Base-by-base conservation (phyloP, 2,888 invertebrate genomes). In the Drosophila conformis region DNA sequence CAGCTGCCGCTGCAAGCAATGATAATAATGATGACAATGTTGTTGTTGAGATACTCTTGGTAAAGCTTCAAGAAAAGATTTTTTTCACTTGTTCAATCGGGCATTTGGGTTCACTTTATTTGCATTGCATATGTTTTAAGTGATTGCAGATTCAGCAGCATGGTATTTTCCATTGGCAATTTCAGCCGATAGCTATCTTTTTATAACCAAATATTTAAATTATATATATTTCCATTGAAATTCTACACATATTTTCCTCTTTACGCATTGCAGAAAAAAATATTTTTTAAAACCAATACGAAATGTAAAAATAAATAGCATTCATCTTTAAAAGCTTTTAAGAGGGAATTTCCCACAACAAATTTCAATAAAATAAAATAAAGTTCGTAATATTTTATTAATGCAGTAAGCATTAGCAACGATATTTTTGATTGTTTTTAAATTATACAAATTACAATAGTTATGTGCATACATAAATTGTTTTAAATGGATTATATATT, bases 1-100 rank as follows among this genome's bases (percentile, higher is more conserved):
- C 80, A 70, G 73, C 66, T 67, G 82, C 42, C 46, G 48, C 68
- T 40, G 31, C 59, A 27, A 56, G 38, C 29, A n/a, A 29, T 60
- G 78, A 65, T 66, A 36, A 53, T 38, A 49, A 58, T 68, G 56
- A 51, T 49, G 54, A 69, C 58, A 51, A 65, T 64, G 31, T 57
- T 65, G 11, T 59, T 61, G 74, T 57, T 60, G 25, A 46, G 56
- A 15, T 36, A 35, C 40, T 29, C 36, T 36, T 59, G 42, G 51
- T 36, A 61, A 62, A 27, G 42, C 54, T 53, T 61, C 52, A 53
- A 35, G 38, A 21, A 49, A 68, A 15, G 3, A 25, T 4, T 63
- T 35, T 53, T 25, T 18, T 40, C 35, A 51, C 21, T 35, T 67
- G 38, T 33, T 49, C 31, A 11, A 38, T 35, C 11, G 48, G 11